A percentile compares a stretch with the other conserved stretches of the same genome.
Conservation (phyloP, 2,888 invertebrate genomes). For the Tribolium freemani region DNA sequence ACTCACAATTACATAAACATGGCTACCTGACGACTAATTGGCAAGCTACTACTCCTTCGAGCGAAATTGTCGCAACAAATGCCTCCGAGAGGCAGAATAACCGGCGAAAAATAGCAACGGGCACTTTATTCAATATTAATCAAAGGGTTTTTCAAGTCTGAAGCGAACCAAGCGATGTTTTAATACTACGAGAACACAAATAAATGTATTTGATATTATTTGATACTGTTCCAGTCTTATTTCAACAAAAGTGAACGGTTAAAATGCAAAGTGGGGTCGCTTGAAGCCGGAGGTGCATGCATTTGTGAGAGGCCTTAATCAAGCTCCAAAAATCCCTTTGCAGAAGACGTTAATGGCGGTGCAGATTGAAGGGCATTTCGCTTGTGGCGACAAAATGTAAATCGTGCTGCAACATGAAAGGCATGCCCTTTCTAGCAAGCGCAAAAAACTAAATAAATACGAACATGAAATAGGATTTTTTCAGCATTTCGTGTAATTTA, state of each 20-base stretch:
- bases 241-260: too few relatives aligned
- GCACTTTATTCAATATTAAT: too few relatives aligned
- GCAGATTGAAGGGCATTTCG: background rate
- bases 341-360: background rate
- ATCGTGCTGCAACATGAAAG: background rate
- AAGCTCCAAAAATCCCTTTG: background rate
- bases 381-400: constrained; percentile 12
- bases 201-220: too few relatives aligned
- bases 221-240: too few relatives aligned
- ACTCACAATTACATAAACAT: constrained; percentile 26
- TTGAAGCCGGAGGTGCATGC: background rate
- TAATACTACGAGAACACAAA: too few relatives aligned
- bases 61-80: background rate
- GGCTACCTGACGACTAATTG: constrained; percentile 23
- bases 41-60: constrained; percentile 4
- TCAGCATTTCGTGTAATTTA: background rate
- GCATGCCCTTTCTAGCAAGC: background rate
- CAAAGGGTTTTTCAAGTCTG: too few relatives aligned
- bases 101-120: too few relatives aligned
- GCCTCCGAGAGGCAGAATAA: background rate
- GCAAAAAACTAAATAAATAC: constrained; percentile 2
- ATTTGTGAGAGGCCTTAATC: background rate
- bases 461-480: constrained; percentile 2
- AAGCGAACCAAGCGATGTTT: too few relatives aligned
- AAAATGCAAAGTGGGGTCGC: too few relatives aligned